Evolutionary conservation across 2,113 vertebrate species (phyloP), one percentile per base, ranked within the genome.

Genomic region (Zosterops japonicus): DNA sequence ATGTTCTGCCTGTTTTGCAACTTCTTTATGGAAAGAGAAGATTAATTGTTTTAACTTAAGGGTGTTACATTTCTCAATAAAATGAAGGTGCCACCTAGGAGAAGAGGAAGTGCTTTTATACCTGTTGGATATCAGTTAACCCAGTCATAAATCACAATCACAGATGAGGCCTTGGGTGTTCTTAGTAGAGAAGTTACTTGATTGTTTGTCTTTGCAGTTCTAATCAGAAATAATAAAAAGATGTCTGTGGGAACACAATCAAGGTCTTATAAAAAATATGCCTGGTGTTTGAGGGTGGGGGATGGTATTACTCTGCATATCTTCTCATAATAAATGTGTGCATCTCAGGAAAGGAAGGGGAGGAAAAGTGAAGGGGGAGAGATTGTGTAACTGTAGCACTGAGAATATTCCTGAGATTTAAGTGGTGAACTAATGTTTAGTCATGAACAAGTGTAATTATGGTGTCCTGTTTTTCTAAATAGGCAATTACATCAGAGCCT

Each of bases 401-500:
- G 57, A 84, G n/a, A 72, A 14, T 57, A 52, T 68, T 59, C 36
- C 41, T 1, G 0, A 14, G 50, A 89, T 75, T 84, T 78, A 41
- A 89, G 33, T 67, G 64, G 42, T 85, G 46, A 91, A 72, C 36
- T 79, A 64, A 79, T 31, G 50, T 87, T 64, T 91, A 85, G 78
- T 87, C 70, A 85, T 52, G 64, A n/a, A 53, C 20, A 83, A 65
- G 28, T 42, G 28, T 87, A 91, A 94, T 91, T 64, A 47, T 12
- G 7, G 22, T 56, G 61, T 75, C 67, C 67, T 93, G 67, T 56
- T 95, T 87, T 91, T 79, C 70, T 69, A 49, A 91, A 21, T 25
- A 76, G 53, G 39, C 35, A 82, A 5, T 94, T 91, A 71, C 57
- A 76, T 94, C 67, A 76, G 57, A 93, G 17, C n/a, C n/a, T 94